phyloP scores from a whole-genome alignment of 2,888 invertebrate species.

The Eupithecia centaureata region DNA sequence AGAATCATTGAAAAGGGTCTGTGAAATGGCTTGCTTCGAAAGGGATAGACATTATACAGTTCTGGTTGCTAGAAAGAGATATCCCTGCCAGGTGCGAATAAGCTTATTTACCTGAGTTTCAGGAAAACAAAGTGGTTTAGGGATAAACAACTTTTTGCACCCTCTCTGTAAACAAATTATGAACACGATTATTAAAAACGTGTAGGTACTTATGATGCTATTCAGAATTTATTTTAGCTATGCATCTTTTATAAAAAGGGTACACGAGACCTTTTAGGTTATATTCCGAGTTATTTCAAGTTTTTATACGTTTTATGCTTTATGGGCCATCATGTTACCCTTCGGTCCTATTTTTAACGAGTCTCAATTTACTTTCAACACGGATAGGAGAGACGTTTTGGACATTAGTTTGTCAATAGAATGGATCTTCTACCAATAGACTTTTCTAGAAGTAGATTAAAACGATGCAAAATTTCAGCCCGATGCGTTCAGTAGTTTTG shows the following conservation, averaged over 20 bases:
- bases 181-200: neutral
- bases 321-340: conserved; percentile 3
- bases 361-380: too few species aligned
- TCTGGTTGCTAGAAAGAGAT: neutral
- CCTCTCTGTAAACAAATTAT: neutral
- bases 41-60: neutral
- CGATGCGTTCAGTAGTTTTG: too few species aligned
- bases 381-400: neutral
- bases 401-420: neutral
- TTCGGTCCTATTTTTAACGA: neutral
- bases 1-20: neutral
- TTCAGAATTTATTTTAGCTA: neutral
- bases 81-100: neutral
- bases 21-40: neutral
- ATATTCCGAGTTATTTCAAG: neutral
- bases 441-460: too few species aligned
- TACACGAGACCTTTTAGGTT: neutral
- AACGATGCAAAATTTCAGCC: too few species aligned
- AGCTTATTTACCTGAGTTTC: neutral
- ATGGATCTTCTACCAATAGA: neutral
- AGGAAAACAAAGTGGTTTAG: neutral
- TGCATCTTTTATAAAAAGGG: neutral
- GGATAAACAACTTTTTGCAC: neutral
- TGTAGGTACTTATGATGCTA: neutral
- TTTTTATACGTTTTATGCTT: conserved; percentile 1